phyloP scores from a whole-genome alignment of 2,797 vertebrate species.

The Acanthis flammea region DNA sequence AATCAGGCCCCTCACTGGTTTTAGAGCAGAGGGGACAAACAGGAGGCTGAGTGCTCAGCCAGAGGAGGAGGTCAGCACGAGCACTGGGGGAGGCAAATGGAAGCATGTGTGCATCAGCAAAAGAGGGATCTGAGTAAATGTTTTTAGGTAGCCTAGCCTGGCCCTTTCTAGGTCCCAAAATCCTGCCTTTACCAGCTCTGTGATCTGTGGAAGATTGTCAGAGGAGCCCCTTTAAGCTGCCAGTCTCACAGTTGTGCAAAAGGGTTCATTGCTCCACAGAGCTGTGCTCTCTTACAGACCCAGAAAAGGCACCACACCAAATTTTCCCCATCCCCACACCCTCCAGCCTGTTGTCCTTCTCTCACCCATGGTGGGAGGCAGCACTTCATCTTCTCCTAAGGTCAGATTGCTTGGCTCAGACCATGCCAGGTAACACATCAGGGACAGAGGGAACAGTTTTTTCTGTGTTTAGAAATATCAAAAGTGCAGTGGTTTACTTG shows the following conservation, averaged over 20 bases:
- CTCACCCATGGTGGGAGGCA: not conserved
- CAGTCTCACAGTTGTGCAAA: not conserved
- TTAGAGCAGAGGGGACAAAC: constrained; percentile 60
- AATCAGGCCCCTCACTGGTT: constrained; percentile 50
- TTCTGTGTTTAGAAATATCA: not conserved
- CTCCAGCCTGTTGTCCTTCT: not conserved
- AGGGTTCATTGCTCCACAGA: not conserved
- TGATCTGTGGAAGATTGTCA: not conserved
- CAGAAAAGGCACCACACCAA: not conserved
- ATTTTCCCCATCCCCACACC: not conserved
- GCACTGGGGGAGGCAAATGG: not conserved
- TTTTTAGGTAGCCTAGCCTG: not conserved
- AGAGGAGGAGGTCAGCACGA: not conserved
- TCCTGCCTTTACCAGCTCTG: not conserved
- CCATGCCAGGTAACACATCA: fast-evolving
- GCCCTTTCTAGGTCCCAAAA: not conserved
- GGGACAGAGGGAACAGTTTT: not conserved
- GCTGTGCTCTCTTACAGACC: not conserved
- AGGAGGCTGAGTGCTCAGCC: constrained; percentile 22
- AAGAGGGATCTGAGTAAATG: not conserved
- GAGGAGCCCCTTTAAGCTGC: not conserved
- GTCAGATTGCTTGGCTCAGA: not conserved
- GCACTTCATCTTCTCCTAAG: not conserved
- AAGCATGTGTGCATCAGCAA: not conserved
- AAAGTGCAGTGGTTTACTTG: not conserved